Percentiles rank a stretch among this genome's conserved stretches.
phyloP scores from a whole-genome alignment of 2,888 invertebrate species.

The Busseola fusca region DNA sequence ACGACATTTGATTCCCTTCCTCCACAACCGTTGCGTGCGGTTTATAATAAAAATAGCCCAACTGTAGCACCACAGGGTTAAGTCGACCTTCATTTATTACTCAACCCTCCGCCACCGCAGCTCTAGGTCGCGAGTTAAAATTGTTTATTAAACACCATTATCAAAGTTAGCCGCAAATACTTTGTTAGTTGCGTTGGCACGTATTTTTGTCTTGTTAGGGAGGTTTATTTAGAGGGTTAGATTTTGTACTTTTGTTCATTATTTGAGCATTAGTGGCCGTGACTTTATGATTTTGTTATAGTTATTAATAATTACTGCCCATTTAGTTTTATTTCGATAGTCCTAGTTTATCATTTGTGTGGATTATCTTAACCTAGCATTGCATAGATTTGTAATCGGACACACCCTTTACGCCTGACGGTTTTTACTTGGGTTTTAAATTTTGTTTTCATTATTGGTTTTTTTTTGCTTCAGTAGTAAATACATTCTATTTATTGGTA shows the following conservation, averaged over 20 bases:
- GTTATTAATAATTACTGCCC: too few relatives aligned
- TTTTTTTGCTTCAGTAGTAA: too few relatives aligned
- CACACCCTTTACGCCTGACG: too few relatives aligned
- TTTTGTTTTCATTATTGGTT: too few relatives aligned
- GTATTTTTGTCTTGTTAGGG: conserved; percentile 54
- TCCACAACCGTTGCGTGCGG: conserved; percentile 35
- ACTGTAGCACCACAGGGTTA: conserved; percentile 41
- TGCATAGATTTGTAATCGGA: too few relatives aligned
- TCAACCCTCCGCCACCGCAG: conserved; percentile 51
- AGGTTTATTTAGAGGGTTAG: background rate
- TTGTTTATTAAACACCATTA: conserved; percentile 62
- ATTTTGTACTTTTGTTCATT: background rate
- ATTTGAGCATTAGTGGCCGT: background rate
- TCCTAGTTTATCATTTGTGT: too few relatives aligned
- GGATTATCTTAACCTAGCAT: too few relatives aligned
- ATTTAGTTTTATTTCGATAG: too few relatives aligned
- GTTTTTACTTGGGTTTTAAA: too few relatives aligned
- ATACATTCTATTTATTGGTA: too few relatives aligned
- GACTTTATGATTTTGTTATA: background rate
- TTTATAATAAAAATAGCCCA: conserved; percentile 50
- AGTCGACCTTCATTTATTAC: conserved; percentile 58
- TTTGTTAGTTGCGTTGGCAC: conserved; percentile 39
- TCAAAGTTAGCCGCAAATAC: conserved; percentile 54
- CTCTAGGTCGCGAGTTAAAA: conserved; percentile 54
- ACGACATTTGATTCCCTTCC: background rate